Conservation (phyloP, 2,113 vertebrate genomes). For the Monopterus albus region DNA sequence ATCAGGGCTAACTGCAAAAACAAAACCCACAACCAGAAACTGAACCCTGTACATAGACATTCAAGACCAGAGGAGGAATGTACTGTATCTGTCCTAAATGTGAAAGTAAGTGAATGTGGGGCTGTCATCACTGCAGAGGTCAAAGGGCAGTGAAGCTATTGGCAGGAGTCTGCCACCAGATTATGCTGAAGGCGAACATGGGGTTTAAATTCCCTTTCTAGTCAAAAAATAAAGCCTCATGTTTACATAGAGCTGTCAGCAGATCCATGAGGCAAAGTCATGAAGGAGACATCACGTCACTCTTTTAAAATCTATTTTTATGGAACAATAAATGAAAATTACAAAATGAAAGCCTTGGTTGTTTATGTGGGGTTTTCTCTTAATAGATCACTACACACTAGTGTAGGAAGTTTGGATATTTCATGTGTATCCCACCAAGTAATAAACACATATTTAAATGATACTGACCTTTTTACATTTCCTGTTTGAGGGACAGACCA, state of each 20-base stretch:
- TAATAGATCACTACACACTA: slow-evolving; percentile 37
- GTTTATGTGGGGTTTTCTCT: slow-evolving; percentile 65
- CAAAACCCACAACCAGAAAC: slow-evolving; percentile 42
- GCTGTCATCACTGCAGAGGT: slow-evolving; percentile 40
- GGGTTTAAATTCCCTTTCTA: slow-evolving; percentile 56
- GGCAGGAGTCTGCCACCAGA: slow-evolving; percentile 26
- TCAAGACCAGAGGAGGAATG: slow-evolving; percentile 57
- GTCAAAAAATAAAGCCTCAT: slow-evolving; percentile 48
- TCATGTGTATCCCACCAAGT: slow-evolving; percentile 31
- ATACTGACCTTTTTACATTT: slow-evolving; percentile 40
- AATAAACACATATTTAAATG: slow-evolving; percentile 40
- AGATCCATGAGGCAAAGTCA: slow-evolving; percentile 69
- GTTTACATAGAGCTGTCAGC: slow-evolving; percentile 77
- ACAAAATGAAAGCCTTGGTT: slow-evolving; percentile 72
- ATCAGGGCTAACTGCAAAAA: slow-evolving; percentile 60
- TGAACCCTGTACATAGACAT: slow-evolving; percentile 52
- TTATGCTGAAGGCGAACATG: slow-evolving; percentile 28
- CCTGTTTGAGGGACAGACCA: slow-evolving; percentile 39
- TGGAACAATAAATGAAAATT: slow-evolving; percentile 85
- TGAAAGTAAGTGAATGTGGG: slow-evolving; percentile 57
- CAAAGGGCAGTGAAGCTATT: slow-evolving; percentile 50
- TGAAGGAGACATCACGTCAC: slow-evolving; percentile 84
- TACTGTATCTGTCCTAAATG: slow-evolving; percentile 72
- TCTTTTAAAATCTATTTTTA: slow-evolving; percentile 86
- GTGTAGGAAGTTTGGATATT: slow-evolving; percentile 49